A percentile compares a stretch with the other conserved stretches of the same genome.
phyloP scores from a whole-genome alignment of 2,797 vertebrate genomes.

The Dallia pectoralis region DNA sequence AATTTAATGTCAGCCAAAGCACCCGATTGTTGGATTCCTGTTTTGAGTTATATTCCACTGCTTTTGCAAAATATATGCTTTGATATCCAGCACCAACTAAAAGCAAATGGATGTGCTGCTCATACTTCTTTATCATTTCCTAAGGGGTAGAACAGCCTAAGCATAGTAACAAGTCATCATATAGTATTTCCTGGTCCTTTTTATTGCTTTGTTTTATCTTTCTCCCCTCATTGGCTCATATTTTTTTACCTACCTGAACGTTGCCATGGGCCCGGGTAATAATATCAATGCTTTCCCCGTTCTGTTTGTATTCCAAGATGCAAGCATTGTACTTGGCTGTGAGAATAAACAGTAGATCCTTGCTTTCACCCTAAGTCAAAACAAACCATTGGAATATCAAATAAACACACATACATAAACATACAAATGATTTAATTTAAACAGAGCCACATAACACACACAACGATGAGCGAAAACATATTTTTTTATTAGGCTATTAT shows the following conservation, averaged over 20 bases:
- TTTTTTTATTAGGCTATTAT: no score
- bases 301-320: constrained; percentile 98
- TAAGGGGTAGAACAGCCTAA: no score
- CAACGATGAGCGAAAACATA: no score
- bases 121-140: no score
- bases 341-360: constrained; percentile 95
- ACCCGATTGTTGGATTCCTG: not conserved
- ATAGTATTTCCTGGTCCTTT: no score
- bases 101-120: not conserved
- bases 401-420: not conserved
- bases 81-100: not conserved
- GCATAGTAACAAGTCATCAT: no score
- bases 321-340: constrained; percentile 98
- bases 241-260: constrained; percentile 81
- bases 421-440: not conserved
- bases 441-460: no score
- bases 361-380: constrained; percentile 87
- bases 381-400: not conserved
- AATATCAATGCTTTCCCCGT: constrained; percentile 94
- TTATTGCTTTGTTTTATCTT: no score
- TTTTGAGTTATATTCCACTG: not conserved
- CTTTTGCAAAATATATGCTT: not conserved
- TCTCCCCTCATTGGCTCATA: not conserved
- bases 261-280: constrained; percentile 97
- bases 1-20: not conserved